Evolutionary conservation across 2,888 invertebrate species (phyloP).

Genomic region (Diaperis boleti): DNA sequence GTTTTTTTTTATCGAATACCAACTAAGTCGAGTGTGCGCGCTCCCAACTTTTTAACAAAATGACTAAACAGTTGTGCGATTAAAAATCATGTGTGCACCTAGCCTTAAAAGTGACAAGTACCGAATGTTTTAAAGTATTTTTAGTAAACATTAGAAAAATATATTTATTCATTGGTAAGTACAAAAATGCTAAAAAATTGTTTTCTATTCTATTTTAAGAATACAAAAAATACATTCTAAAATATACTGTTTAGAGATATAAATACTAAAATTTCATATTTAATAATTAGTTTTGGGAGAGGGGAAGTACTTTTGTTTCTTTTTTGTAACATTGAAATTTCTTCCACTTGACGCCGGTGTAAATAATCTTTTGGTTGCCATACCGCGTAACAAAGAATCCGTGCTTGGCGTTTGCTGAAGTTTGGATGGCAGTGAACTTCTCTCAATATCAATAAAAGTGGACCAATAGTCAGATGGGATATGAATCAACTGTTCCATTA

Average conservation of each 20-base stretch:
- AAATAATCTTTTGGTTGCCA: constrained; percentile 45
- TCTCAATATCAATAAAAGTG: constrained; percentile 72
- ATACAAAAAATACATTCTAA: not conserved
- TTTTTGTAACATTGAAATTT: constrained; percentile 5
- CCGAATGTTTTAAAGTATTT: no score
- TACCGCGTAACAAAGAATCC: constrained; percentile 58
- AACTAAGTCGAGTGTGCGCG: no score
- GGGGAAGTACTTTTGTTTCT: constrained; percentile 36
- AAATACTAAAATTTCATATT: no score
- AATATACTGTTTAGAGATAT: not conserved
- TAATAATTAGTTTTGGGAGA: constrained; percentile 13
- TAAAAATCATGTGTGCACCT: no score
- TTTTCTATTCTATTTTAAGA: no score
- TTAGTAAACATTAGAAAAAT: no score
- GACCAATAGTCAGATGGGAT: constrained; percentile 84
- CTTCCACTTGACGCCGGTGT: constrained; percentile 41
- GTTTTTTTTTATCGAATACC: no score
- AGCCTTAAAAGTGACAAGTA: no score
- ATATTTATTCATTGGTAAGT: no score
- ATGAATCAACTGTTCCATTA: constrained; percentile 74
- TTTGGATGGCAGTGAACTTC: constrained; percentile 48
- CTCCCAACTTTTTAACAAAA: no score
- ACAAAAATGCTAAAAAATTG: no score
- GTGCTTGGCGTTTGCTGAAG: constrained; percentile 65
- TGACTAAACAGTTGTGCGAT: no score